Evolutionary conservation across 1,140 invertebrate species (phyloP).

Genomic region (Sycophaga agraensis): DNA sequence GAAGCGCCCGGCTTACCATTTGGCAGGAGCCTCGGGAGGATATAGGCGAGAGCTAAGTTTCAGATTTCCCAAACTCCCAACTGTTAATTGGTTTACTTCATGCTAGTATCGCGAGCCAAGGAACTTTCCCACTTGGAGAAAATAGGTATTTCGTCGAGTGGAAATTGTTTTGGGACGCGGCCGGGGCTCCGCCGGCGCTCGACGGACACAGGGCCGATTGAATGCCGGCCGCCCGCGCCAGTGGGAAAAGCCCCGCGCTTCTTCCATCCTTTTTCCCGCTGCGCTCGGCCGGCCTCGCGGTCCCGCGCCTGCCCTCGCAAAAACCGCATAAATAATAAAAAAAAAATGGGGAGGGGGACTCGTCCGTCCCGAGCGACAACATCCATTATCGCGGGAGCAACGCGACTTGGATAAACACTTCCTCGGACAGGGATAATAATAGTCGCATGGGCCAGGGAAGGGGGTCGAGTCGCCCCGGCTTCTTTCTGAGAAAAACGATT

Average conservation of each 20-base stretch:
- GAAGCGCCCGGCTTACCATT: too few relatives aligned
- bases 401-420: neutral
- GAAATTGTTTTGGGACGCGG: slow-evolving; percentile 30
- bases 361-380: neutral
- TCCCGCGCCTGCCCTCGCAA: too few relatives aligned
- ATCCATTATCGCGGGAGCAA: neutral
- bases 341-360: too few relatives aligned
- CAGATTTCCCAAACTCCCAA: slow-evolving; percentile 39
- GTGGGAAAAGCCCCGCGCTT: neutral
- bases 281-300: too few relatives aligned
- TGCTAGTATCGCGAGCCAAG: slow-evolving; percentile 38
- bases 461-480: too few relatives aligned
- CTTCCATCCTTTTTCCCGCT: neutral
- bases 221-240: slow-evolving; percentile 21
- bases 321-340: too few relatives aligned
- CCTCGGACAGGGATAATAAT: neutral
- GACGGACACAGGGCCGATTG: slow-evolving; percentile 23
- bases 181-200: neutral
- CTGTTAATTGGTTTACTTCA: slow-evolving; percentile 48
- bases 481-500: too few relatives aligned
- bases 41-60: slow-evolving; percentile 34
- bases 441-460: too few relatives aligned
- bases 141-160: slow-evolving; percentile 36
- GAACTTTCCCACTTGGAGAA: slow-evolving; percentile 31
- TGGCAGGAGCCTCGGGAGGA: neutral